phyloP scores from a whole-genome alignment of 2,888 invertebrate genomes.

The Tanypteryx hageni region DNA sequence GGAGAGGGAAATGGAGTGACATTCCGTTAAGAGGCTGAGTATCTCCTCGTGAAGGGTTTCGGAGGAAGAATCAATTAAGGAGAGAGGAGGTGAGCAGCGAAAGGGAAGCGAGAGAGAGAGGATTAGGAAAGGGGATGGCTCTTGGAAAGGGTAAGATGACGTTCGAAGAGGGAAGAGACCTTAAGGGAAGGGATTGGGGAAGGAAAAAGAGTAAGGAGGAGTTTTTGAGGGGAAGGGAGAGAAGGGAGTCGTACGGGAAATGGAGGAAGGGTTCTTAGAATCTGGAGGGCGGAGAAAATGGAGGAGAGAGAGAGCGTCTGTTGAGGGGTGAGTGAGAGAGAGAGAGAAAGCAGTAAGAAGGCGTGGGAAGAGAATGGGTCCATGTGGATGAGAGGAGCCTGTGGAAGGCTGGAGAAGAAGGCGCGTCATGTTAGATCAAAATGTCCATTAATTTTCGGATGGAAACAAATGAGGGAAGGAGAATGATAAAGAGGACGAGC shows the following conservation, averaged over 20 bases:
- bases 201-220: no score
- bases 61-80: slow-evolving; percentile 20
- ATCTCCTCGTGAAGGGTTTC: no score
- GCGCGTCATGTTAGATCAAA: slow-evolving; percentile 15
- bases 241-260: background rate
- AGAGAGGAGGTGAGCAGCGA: background rate
- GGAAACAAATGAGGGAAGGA: background rate
- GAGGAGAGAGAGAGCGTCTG: no score
- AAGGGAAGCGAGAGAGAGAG: no score
- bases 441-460: background rate
- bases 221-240: background rate
- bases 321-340: no score
- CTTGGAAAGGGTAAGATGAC: background rate
- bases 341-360: no score
- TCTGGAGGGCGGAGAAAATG: no score
- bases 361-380: no score
- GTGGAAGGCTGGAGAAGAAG: background rate
- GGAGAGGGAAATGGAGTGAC: background rate
- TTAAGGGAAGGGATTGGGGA: no score
- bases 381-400: background rate
- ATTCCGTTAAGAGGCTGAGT: background rate
- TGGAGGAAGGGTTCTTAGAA: background rate
- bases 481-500: background rate
- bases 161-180: background rate
- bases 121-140: background rate